Conservation (phyloP, 2,797 vertebrate species). For the Jordanella pulchra region DNA sequence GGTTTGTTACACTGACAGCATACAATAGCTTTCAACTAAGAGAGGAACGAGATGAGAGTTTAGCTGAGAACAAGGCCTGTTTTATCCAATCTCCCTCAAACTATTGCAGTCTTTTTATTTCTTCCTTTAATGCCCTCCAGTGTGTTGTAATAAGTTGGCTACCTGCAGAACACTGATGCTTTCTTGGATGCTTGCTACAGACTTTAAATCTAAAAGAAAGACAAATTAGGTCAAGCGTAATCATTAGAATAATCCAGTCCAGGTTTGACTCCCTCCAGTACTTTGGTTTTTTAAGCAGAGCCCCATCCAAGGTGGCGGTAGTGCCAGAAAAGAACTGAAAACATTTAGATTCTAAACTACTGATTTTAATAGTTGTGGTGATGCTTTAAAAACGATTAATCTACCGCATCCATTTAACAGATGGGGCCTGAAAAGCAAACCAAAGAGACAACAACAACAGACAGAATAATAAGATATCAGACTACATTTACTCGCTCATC, state of each 20-base stretch:
- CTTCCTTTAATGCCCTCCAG: conserved; percentile 5
- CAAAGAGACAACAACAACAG: conserved; percentile 57
- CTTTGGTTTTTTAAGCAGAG: not conserved
- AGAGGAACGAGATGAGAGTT: conserved; percentile 7
- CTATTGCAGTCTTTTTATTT: not conserved
- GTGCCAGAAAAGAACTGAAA: not conserved
- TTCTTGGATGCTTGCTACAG: not conserved
- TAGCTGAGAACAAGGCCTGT: conserved; percentile 11
- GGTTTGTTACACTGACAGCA: conserved; percentile 38
- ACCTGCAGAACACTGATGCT: not conserved
- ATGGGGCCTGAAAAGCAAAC: conserved; percentile 32
- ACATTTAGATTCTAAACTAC: no score
- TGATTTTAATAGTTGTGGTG: not conserved
- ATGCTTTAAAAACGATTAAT: conserved; percentile 23
- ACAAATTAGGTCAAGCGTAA: not conserved
- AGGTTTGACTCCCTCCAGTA: not conserved
- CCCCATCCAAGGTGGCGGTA: not conserved
- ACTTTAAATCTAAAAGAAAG: not conserved
- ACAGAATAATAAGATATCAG: conserved; percentile 60
- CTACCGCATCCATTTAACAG: conserved; percentile 24
- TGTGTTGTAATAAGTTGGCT: conserved; percentile 1
- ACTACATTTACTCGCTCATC: conserved; percentile 38
- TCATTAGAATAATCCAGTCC: not conserved
- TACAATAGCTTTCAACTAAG: conserved; percentile 42
- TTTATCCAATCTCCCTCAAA: conserved; percentile 11